phyloP scores from a whole-genome alignment of 2,797 vertebrate genomes.

The Myiotriccus ornatus region DNA sequence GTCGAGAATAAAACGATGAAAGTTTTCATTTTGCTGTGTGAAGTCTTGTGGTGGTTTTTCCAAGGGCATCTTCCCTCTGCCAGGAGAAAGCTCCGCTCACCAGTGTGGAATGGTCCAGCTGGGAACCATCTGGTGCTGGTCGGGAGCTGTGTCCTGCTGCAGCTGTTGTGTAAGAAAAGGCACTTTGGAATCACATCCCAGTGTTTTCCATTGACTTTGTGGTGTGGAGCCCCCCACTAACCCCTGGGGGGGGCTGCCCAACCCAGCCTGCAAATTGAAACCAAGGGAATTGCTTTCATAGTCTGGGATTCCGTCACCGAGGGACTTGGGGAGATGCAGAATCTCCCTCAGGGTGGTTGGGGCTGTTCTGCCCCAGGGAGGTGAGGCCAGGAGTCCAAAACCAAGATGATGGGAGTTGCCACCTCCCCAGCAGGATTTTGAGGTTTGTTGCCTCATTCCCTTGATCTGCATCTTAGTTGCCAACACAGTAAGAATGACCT shows the following conservation, averaged over 20 bases:
- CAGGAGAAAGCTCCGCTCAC: accelerated
- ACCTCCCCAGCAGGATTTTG: background rate
- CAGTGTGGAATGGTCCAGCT: accelerated
- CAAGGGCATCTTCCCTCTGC: background rate
- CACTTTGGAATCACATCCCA: accelerated
- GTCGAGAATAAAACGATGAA: slow-evolving; percentile 89
- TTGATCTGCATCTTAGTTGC: background rate
- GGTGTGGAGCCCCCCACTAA: background rate
- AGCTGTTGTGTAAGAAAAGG: background rate
- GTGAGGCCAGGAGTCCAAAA: background rate
- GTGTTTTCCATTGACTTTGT: background rate
- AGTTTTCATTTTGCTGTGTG: slow-evolving; percentile 79
- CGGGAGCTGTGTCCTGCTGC: background rate
- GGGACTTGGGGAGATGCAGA: too few species aligned
- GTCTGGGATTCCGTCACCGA: accelerated
- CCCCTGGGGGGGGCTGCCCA: background rate
- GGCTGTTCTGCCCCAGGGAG: background rate
- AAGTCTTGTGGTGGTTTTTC: slow-evolving; percentile 34
- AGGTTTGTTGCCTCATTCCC: background rate
- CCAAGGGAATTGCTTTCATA: background rate
- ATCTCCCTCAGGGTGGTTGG: background rate
- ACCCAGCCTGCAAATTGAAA: background rate
- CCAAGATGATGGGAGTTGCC: too few species aligned
- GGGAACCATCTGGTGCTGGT: background rate
- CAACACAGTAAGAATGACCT: accelerated